A percentile compares a stretch with the other conserved stretches of the same genome.
Evolutionary conservation across 2,888 invertebrate genomes (phyloP).

Genomic region (Pammene aurita): DNA sequence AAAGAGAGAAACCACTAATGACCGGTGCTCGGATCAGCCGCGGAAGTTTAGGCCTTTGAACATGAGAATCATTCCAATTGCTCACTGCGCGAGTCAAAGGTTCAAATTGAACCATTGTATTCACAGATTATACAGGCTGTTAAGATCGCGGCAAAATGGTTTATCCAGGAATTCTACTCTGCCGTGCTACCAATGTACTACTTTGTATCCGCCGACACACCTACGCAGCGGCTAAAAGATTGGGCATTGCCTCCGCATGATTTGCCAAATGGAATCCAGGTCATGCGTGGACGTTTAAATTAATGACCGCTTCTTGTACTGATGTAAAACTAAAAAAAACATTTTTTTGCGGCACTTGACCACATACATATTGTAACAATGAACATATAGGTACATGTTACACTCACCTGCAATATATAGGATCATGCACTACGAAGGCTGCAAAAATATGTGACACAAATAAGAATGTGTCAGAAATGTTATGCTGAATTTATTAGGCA

Average conservation of each 20-base stretch:
- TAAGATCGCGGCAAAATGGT: background rate
- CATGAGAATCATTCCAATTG: constrained; percentile 7
- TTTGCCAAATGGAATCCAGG: constrained; percentile 49
- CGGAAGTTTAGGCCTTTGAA: constrained; percentile 46
- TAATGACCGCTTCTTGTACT: constrained; percentile 43
- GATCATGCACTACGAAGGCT: too few species aligned
- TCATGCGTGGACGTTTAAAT: constrained; percentile 40
- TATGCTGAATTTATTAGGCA: too few species aligned
- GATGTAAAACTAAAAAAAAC: too few species aligned
- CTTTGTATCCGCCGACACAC: constrained; percentile 51
- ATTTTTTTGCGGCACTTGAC: too few species aligned
- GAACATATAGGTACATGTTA: background rate
- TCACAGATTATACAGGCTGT: too few species aligned
- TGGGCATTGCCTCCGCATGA: constrained; percentile 49
- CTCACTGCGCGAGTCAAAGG: background rate
- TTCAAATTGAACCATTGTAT: background rate
- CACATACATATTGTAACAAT: too few species aligned
- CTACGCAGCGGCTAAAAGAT: constrained; percentile 52
- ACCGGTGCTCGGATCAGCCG: constrained; percentile 46
- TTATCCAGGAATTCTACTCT: background rate
- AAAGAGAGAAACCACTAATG: constrained; percentile 49
- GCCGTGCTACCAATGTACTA: background rate
- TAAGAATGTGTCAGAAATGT: too few species aligned
- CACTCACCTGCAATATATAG: too few species aligned
- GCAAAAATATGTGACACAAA: too few species aligned